These are phyloP conservation scores for Arvicola amphibius DNA, from an alignment of 2,797 vertebrate species.

Conservation along the genomic window DNA sequence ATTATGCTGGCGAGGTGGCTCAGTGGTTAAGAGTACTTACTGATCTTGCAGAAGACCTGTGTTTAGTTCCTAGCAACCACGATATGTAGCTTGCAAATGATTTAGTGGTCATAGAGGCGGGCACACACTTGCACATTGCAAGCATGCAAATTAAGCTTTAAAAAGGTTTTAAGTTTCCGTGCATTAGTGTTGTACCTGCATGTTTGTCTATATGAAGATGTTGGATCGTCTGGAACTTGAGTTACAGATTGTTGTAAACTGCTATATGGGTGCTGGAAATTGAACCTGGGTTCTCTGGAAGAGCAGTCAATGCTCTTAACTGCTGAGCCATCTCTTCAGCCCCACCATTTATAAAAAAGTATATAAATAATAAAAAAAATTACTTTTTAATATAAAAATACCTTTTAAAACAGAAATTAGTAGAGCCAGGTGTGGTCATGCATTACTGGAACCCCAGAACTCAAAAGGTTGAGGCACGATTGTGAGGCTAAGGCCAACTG, in stretches of 20 bases:
- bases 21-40: background rate
- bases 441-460: background rate
- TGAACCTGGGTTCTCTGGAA: background rate
- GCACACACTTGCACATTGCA: background rate
- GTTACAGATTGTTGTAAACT: background rate
- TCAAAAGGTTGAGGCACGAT: background rate
- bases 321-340: background rate
- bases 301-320: background rate
- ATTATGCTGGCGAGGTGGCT: background rate
- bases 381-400: slow-evolving; percentile 20
- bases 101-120: background rate
- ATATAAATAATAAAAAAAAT: background rate
- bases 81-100: background rate
- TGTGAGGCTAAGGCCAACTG: background rate
- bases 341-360: background rate
- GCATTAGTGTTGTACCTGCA: background rate
- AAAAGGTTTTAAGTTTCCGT: background rate
- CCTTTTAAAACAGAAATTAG: slow-evolving; percentile 19
- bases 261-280: background rate
- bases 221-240: background rate
- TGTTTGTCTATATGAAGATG: background rate
- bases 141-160: background rate
- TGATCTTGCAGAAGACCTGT: background rate
- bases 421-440: background rate
- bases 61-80: background rate